phyloP scores from a whole-genome alignment of 2,888 invertebrate species.

The Sphaerophoria rueppellii region DNA sequence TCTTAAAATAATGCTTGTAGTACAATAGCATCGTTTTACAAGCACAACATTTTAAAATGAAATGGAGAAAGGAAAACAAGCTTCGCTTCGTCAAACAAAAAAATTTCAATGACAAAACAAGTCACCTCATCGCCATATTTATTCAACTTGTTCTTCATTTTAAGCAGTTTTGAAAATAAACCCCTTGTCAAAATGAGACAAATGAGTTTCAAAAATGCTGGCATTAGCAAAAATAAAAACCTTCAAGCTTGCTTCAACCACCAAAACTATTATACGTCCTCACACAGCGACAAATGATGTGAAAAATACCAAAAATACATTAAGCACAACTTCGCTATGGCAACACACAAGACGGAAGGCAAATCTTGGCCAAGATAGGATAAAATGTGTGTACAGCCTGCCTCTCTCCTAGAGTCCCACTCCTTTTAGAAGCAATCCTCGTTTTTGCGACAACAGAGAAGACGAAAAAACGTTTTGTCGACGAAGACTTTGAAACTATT shows the following conservation, averaged over 20 bases:
- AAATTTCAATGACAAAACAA: conserved; percentile 43
- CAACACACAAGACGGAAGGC: conserved; percentile 63
- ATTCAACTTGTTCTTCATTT: neutral
- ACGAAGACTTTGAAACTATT: conserved; percentile 57
- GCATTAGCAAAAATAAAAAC: conserved; percentile 28
- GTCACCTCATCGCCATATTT: conserved; percentile 24
- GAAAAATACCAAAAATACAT: conserved; percentile 39
- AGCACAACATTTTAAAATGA: conserved; percentile 6
- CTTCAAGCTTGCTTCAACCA: conserved; percentile 11
- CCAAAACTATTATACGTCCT: conserved; percentile 1
- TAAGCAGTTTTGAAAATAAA: conserved; percentile 7
- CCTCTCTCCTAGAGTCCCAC: conserved; percentile 1
- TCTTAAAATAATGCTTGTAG: neutral
- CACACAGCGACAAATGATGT: conserved; percentile 33
- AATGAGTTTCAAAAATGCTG: conserved; percentile 51
- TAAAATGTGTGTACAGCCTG: neutral
- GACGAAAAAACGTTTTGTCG: conserved; percentile 13
- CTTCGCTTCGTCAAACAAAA: conserved; percentile 25
- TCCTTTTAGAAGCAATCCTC: conserved; percentile 12
- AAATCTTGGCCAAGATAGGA: conserved; percentile 52
- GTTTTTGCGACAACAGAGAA: conserved; percentile 3
- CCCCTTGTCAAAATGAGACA: conserved; percentile 61
- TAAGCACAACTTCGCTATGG: neutral
- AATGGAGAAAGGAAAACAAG: neutral
- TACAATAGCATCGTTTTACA: neutral